These are phyloP conservation scores for Tadarida brasiliensis DNA, from an alignment of 2,797 vertebrate genomes.

Conservation along the genomic window DNA sequence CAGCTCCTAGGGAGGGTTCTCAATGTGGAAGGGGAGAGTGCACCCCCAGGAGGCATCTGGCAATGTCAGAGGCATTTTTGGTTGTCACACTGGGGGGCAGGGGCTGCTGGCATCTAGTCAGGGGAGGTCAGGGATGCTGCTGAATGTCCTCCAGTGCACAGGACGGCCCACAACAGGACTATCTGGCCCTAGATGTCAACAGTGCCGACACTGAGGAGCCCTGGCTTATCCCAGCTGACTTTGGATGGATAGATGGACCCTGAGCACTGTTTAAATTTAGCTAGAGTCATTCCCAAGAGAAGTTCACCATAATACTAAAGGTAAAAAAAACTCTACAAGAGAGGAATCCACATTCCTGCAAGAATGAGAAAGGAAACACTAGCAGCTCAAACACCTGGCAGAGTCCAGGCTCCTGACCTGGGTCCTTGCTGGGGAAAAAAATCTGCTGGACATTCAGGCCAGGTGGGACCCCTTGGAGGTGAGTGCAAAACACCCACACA, in stretches of 20 bases:
- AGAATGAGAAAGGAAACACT: too few species aligned
- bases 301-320: neutral
- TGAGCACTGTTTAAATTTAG: neutral
- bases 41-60: neutral
- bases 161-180: too few species aligned
- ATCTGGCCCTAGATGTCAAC: neutral
- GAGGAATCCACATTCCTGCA: rapidly evolving
- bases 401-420: neutral
- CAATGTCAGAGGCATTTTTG: neutral
- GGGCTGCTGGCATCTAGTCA: neutral
- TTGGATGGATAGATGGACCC: neutral
- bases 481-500: rapidly evolving
- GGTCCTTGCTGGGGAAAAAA: neutral
- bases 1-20: neutral
- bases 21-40: rapidly evolving
- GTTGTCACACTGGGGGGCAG: too few species aligned
- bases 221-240: rapidly evolving
- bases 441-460: neutral
- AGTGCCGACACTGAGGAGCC: rapidly evolving
- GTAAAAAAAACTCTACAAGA: neutral
- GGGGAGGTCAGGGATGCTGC: neutral
- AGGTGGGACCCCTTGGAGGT: rapidly evolving
- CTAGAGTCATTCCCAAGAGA: neutral
- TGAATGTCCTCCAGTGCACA: neutral
- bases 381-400: neutral